Percentiles rank a stretch among this genome's conserved stretches.
These are phyloP conservation scores for Dinomys branickii DNA, from an alignment of 2,113 vertebrate species.

Conservation along the genomic window DNA sequence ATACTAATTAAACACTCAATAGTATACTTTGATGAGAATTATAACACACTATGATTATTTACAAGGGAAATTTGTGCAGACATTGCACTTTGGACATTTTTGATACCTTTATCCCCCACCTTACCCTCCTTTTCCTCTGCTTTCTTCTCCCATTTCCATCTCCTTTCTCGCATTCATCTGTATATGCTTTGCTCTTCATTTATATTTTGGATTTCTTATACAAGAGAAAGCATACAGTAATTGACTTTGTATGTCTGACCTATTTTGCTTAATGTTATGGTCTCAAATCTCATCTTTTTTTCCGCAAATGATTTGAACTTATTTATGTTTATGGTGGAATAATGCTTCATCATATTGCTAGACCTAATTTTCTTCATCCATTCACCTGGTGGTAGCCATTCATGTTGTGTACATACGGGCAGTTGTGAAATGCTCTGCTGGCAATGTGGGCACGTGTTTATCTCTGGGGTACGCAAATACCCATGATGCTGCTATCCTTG, in stretches of 20 bases:
- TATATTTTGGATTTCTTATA: not conserved
- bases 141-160: not conserved
- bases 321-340: not conserved
- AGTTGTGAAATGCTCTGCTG: not conserved
- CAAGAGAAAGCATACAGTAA: not conserved
- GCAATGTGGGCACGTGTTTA: rapidly evolving
- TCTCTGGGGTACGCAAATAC: not conserved
- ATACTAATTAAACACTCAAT: no score
- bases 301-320: not conserved
- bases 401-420: not conserved
- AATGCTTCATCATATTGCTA: not conserved
- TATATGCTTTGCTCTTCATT: not conserved
- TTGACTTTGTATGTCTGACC: not conserved
- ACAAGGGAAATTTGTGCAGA: not conserved
- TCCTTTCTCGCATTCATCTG: not conserved
- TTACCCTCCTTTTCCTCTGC: not conserved
- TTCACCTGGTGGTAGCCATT: not conserved
- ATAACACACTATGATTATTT: not conserved
- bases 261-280: not conserved
- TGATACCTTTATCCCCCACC: not conserved
- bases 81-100: not conserved
- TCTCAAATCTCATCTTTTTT: not conserved
- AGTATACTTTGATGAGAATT: no score
- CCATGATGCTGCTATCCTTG: not conserved
- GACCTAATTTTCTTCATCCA: not conserved